Evolutionary conservation across 2,113 vertebrate genomes (phyloP), one percentile per base, ranked within the genome.

Genomic region (Spheniscus mendiculus): DNA sequence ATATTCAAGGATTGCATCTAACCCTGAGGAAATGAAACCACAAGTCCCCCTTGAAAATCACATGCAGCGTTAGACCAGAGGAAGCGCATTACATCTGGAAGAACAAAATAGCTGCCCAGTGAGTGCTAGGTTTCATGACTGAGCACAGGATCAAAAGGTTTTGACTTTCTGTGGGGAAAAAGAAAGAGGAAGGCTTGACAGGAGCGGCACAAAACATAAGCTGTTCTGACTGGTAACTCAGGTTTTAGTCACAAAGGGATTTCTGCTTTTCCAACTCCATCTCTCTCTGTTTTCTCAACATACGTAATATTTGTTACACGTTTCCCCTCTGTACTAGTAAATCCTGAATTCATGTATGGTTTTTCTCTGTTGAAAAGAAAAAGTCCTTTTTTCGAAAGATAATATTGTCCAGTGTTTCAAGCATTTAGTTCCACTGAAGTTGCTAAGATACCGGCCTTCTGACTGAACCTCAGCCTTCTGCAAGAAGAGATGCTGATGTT

Each of bases 251-350:
- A 44, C 61, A 59, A 90, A 78, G n/a, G 42, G 20, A 67, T 47
- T 89, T 89, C 44, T 89, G 66, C 70, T 84, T 87, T 89, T 71
- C 56, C 49, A 83, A 11, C 40, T 55, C 42, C 50, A n/a, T 16
- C 50, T 62, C 36, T 21, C 42, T 55, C 50, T 47, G 44, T 63
- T 87, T 49, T 69, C 63, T 84, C 66, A 94, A 13, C 32, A 10
- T 11, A 5, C 0, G 0, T 21, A 56, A 9, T 8, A 36, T 29
- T 62, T 50, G 8, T 62, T 83, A 81, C 17, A 25, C 15, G 6
- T 34, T 71, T 83, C n/a, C 32, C 12, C 34, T 70, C 59, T 74
- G 3, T 12, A 25, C 7, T 2, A 13, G 9, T n/a, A 78, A 70
- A 27, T 52, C 62, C 27, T 8, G 38, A 92, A 32, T 40, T 86